Evolutionary conservation across 2,797 vertebrate genomes (phyloP), one percentile per base, ranked within the genome.

Genomic region (Hyperoplus immaculatus): DNA sequence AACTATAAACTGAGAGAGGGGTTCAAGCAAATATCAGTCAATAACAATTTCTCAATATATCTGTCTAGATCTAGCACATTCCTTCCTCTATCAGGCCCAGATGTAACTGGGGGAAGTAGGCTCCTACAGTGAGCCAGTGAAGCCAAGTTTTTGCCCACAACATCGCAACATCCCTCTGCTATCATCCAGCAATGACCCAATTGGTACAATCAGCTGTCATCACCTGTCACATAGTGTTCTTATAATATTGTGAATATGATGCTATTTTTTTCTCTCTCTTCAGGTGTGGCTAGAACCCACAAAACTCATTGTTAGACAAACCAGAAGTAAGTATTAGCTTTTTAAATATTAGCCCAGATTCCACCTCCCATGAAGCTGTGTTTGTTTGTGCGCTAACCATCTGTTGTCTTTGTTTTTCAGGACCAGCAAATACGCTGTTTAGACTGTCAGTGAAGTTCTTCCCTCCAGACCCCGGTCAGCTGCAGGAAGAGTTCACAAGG

Each of bases 391-490:
- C 10, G 8, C 18, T 72, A 14, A 77, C 39, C 56, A 54, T 87
- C 18, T 71, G 29, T 75, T 72, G 18, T 10, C 59, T 58, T 83
- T 75, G 90, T 46, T 45, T 91, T 92, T 86, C 38, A 99, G 98
- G 96, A 89, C 98, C 97, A 58, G 96, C 95, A 88, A 98, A 96
- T 61, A 89, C 96, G 0, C 75, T 97, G 39, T 96, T 99, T 87
- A 96, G 97, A 72, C 95, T 99, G 60, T 97, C 98, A 0, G 98
- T 99, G 1, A 99, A 99, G 86, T 99, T 99, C 84, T 99, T 99
- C 80, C 98, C 98, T n/a, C 98, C 98, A 4, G 98, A 99, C 79
- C 98, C 98, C 0, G 98, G 98, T 79, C 98, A 99, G 87, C 88
- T 99, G 79, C 98, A 99, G 80, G 98, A 99, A 78, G 98, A 99